A percentile compares a stretch with the other conserved stretches of the same genome.
Evolutionary conservation across 2,888 invertebrate species (phyloP).

Genomic region (Meta bourneti): DNA sequence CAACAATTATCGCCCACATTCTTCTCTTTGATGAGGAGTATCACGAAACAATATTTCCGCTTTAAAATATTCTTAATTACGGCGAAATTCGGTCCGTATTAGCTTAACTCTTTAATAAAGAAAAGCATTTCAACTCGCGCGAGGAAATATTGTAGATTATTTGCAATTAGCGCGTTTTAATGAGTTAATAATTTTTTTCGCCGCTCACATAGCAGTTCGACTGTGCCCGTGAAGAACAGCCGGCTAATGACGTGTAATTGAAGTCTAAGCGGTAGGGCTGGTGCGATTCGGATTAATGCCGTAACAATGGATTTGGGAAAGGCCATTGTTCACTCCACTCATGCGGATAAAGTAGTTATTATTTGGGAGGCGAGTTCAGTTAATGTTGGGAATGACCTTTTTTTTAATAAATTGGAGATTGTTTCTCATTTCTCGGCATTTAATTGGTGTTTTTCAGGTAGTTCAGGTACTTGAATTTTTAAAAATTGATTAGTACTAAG

Average conservation of each 20-base stretch:
- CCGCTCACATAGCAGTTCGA: neutral
- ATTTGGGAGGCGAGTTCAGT: too few relatives aligned
- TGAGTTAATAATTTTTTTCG: neutral
- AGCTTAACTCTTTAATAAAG: constrained; percentile 1
- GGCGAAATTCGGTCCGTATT: neutral
- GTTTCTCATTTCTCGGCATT: too few relatives aligned
- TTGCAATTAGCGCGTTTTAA: constrained; percentile 1
- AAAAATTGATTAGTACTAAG: too few relatives aligned
- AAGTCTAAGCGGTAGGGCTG: neutral
- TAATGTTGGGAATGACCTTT: too few relatives aligned
- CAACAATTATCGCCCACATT: neutral
- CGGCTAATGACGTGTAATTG: neutral
- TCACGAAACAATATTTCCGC: neutral
- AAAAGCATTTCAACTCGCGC: neutral
- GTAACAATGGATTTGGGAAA: neutral
- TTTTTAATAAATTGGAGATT: too few relatives aligned
- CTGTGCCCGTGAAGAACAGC: neutral
- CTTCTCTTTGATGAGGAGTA: neutral
- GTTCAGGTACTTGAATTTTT: too few relatives aligned
- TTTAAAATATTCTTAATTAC: constrained; percentile 1
- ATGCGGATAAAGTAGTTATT: too few relatives aligned
- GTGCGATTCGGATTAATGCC: neutral
- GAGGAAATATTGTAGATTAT: neutral
- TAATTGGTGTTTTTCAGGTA: too few relatives aligned
- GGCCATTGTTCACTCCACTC: neutral